phyloP scores from a whole-genome alignment of 2,888 invertebrate genomes.

The Meloe dianella region DNA sequence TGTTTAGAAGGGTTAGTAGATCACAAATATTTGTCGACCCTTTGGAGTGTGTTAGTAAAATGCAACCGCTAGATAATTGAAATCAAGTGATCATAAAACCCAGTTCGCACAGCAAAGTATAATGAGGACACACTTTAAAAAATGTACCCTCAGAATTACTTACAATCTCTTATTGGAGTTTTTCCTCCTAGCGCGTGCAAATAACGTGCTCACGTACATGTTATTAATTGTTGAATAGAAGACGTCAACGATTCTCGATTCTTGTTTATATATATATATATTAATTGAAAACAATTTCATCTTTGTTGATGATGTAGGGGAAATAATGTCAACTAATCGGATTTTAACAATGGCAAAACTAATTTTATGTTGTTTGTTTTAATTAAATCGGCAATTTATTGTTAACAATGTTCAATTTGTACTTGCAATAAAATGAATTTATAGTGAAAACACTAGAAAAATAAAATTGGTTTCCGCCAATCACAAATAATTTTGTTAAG shows the following conservation, averaged over 20 bases:
- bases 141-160: too few relatives aligned
- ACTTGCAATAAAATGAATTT: background rate
- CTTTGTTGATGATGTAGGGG: background rate
- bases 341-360: conserved; percentile 4
- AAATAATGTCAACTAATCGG: background rate
- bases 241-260: background rate
- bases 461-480: background rate
- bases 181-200: background rate
- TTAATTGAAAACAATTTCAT: conserved; percentile 1
- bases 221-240: background rate
- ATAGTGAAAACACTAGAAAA: background rate
- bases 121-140: background rate
- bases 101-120: background rate
- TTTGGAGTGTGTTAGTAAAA: background rate
- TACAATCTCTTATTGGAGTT: too few relatives aligned
- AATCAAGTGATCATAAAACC: background rate
- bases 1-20: background rate
- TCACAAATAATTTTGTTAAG: background rate
- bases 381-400: conserved; percentile 18
- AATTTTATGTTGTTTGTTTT: conserved; percentile 16
- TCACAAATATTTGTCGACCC: background rate
- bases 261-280: too few relatives aligned
- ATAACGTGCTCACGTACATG: background rate
- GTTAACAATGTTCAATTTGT: conserved; percentile 1
- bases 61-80: background rate